Evolutionary conservation across 2,888 invertebrate species (phyloP).

Genomic region (Agriopis marginaria): DNA sequence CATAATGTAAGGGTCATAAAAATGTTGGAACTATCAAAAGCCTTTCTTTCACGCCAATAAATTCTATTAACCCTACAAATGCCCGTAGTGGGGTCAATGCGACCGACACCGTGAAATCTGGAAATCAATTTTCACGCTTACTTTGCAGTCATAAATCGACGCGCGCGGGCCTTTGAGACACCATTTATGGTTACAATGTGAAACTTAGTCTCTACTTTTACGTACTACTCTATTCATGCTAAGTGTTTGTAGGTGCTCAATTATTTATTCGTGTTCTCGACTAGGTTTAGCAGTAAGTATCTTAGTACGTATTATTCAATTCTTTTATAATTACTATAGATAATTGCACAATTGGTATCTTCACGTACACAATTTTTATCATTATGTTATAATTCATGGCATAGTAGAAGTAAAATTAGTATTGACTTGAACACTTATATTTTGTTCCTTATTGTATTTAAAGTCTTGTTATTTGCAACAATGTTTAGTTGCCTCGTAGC

Average conservation of each 20-base stretch:
- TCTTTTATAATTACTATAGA: not conserved
- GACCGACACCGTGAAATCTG: conserved; percentile 50
- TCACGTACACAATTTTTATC: too few relatives aligned
- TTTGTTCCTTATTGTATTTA: too few relatives aligned
- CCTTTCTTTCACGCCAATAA: conserved; percentile 48
- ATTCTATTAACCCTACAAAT: conserved; percentile 47
- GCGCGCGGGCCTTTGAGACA: conserved; percentile 57
- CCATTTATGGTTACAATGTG: conserved; percentile 57
- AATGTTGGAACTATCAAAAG: conserved; percentile 36
- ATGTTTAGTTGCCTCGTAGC: too few relatives aligned
- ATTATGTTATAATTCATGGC: too few relatives aligned
- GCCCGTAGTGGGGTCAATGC: conserved; percentile 42
- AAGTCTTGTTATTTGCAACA: too few relatives aligned
- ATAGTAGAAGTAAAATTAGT: too few relatives aligned
- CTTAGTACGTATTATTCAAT: too few relatives aligned
- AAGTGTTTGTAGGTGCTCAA: not conserved
- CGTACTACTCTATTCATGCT: not conserved
- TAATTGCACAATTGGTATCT: not conserved
- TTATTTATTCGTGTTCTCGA: not conserved
- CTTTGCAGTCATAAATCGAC: conserved; percentile 55
- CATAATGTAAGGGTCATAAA: conserved; percentile 40
- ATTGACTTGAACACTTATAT: too few relatives aligned
- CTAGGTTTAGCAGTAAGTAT: not conserved
- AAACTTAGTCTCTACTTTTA: conserved; percentile 40
- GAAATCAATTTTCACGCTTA: conserved; percentile 60